Percentiles rank a stretch among this genome's conserved stretches.
Evolutionary conservation across 1,140 invertebrate species (phyloP).

Genomic region (Pseudomyrmex flavicornis): DNA sequence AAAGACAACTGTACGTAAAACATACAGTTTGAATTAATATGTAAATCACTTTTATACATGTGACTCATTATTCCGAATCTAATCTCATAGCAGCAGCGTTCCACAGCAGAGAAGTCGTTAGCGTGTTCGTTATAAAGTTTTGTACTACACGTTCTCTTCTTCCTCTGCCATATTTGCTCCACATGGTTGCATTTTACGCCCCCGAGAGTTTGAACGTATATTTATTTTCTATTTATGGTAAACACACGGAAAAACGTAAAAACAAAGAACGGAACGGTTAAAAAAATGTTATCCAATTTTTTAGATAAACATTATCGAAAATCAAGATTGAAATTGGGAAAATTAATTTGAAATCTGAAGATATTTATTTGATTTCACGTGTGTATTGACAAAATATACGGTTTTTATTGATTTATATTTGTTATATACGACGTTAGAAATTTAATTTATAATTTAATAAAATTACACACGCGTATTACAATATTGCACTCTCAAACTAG

Average conservation of each 20-base stretch:
- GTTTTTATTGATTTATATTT: neutral
- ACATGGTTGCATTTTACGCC: constrained; percentile 44
- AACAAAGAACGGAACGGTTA: too few species aligned
- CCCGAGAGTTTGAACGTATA: constrained; percentile 40
- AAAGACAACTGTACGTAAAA: too few species aligned
- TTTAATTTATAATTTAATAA: too few species aligned
- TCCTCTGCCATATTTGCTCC: constrained; percentile 2
- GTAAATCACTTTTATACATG: neutral
- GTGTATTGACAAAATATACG: neutral
- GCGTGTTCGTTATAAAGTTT: constrained; percentile 40
- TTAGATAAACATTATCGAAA: neutral
- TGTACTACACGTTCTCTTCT: constrained; percentile 22
- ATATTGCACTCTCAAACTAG: too few species aligned
- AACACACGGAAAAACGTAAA: constrained; percentile 10
- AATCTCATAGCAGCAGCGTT: constrained; percentile 28
- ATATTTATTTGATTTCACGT: neutral
- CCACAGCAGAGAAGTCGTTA: constrained; percentile 51
- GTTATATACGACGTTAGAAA: neutral
- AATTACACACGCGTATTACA: too few species aligned
- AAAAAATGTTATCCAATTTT: too few species aligned
- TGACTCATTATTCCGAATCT: constrained; percentile 54
- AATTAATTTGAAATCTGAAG: neutral
- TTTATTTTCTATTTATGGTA: constrained; percentile 53
- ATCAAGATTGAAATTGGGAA: neutral
- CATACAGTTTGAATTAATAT: neutral